Base-by-base conservation (phyloP, 2,797 vertebrate genomes). In the Macropodus opercularis region DNA sequence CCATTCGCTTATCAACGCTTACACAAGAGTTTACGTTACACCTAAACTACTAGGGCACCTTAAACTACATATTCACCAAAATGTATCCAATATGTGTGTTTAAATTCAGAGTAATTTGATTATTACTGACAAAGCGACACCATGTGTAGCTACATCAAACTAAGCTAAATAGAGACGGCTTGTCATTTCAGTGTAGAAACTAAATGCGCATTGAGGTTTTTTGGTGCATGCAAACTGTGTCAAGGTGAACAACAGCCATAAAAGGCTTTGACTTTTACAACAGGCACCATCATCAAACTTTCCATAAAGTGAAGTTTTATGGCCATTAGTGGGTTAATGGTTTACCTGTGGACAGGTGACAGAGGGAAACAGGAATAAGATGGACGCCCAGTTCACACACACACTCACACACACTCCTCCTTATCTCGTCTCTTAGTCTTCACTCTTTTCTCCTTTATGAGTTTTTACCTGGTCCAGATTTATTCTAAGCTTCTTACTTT, bases 221-320 rank as follows among this genome's bases (percentile, higher is more conserved):
- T 21, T 27, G 40, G 58, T 24, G 21, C 64, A 53, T 50, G 39
- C 62, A 67, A 68, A 81, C 60, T 58, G 63, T 80, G 80, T 81
- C 77, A 62, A 79, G 77, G 68, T 72, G 77, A 87, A 46, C 62
- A 49, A 52, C 41, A 44, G 68, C 63, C 56, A 67, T 84, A 85
- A 87, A 79, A 52, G 27, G 38, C 58, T 58, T 35, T 40, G 12
- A 49, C 3, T 42, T 87, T 87, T 87, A 89, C 34, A 21, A 68
- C 72, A 13, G 4, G 51, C 47, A 14, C 59, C 83, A 72, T 84
- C 78, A 84, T 84, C 72, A 83, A 71, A 86, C 72, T 84, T 84
- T 87, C 84, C 84, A 85, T 85, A 79, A 85, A 83, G 71, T 69
- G 54, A 40, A 68, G 58, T 58, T 89, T 87, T 87, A 87, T 80